Evolutionary conservation across 2,113 vertebrate genomes (phyloP), one percentile per base, ranked within the genome.

Genomic region (Lathamus discolor): DNA sequence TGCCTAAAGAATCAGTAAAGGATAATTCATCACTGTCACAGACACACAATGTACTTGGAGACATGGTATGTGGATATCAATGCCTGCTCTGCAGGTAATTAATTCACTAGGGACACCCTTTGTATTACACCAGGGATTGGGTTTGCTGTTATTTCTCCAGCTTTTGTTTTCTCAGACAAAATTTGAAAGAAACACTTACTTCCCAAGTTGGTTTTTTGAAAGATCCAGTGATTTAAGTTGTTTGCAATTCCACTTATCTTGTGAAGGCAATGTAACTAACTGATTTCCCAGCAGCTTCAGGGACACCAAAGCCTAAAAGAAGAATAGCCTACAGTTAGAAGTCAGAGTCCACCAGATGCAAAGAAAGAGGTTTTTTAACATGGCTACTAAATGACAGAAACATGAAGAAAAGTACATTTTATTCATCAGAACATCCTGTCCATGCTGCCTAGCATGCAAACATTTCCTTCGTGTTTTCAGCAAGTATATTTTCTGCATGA

Each of bases 121-220:
- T 95, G 92, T 93, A 72, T 39, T 49, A 63, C 70, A 54, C 0
- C 0, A 91, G 67, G 74, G 80, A 87, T 49, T 0, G 1, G 63
- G 57, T 85, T 89, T 92, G 88, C 86, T 92, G 55, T 79, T 91
- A 84, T 91, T 95, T 83, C 91, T 92, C 52, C 59, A 86, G 72
- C 64, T 92, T 92, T 94, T 88, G 75, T 88, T 86, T 96, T 44
- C 72, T 83, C 31, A 33, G 79, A 62, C 41, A 69, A 93, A 94
- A 85, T 77, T 10, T 66, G 67, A 90, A 93, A 69, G 87, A 76
- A 86, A 74, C 92, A 98, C 99, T 96, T 98, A 99, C 99, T 98
- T 99, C 82, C 99, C 99, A 63, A 99, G 98, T 46, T 99, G 98
- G 97, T 99, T 99, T 96, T 97, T 98, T 66, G 99, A 99, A 83